Base-by-base conservation (phyloP, 1,140 invertebrate genomes). In the Gryon sp. region DNA sequence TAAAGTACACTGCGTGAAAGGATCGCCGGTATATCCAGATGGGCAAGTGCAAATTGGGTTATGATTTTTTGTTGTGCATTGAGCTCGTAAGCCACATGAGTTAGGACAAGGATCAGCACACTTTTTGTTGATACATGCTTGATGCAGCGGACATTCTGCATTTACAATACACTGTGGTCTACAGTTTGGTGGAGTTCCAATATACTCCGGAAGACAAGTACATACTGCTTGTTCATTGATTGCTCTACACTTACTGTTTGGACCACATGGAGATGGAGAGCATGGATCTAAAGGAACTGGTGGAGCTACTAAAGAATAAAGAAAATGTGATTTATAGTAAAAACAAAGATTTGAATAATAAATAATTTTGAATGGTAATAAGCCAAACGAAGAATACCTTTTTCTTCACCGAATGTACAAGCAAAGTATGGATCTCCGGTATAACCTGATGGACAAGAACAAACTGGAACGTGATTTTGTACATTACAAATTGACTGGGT, bases 381-480 rank as follows among this genome's bases (percentile, higher is more conserved):
- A 12, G 2, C 14, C n/a, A n/a, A n/a, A n/a, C n/a, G n/a, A n/a
- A 2, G 2, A 4, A 34, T 62, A 86, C 77, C 63, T 79, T 40
- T 80, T 32, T 80, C 53, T 38, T 85, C 79, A 15, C 80, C 76
- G n/a, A 82, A 40, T 15, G 80, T 80, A 57, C 90, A 91, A 20
- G 86, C 92, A 83, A 93, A 93, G 86, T 94, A 94, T 30, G 95
- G 93, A 91, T 95, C 93, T 40, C 95, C 95, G 7, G 92, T 93
- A 73, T 91, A 94, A 26, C 93, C 93, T 45, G 89, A 85, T 32
- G 92, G 92, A 81, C 95, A 96, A 16, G 90, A 90, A 79, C 95
- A 96, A n/a, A 91, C 90, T 53, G 93, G 94, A 40, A 94, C 91
- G 83, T 95, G 93, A 63, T 92, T 92, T 68, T 92, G 90, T 0